phyloP scores from a whole-genome alignment of 2,888 invertebrate genomes.

The Xestia xanthographa region DNA sequence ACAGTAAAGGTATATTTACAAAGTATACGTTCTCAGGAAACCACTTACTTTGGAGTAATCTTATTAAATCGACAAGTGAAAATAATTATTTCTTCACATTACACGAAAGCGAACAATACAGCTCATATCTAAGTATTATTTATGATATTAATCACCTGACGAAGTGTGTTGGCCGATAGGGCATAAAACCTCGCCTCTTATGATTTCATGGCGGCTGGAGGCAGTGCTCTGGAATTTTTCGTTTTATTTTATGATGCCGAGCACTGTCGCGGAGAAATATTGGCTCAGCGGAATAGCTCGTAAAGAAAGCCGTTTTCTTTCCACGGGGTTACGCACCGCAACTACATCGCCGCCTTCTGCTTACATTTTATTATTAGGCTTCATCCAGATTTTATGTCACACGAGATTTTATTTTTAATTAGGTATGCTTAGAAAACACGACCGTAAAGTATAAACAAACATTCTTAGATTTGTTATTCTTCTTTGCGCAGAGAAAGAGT shows the following conservation, averaged over 20 bases:
- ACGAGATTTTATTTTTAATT: conserved; percentile 69
- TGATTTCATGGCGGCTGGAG: conserved; percentile 88
- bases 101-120: conserved; percentile 36
- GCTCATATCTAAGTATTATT: conserved; percentile 60
- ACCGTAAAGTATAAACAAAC: conserved; percentile 35
- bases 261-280: conserved; percentile 90
- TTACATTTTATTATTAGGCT: conserved; percentile 83
- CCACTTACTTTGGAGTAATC: background rate
- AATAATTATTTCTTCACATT: background rate
- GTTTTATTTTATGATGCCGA: conserved; percentile 90
- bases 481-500: background rate
- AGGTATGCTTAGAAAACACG: conserved; percentile 39
- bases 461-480: conserved; percentile 16
- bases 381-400: conserved; percentile 74
- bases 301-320: conserved; percentile 89
- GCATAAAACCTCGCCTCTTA: conserved; percentile 89
- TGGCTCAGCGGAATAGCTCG: conserved; percentile 90
- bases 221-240: conserved; percentile 89
- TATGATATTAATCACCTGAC: conserved; percentile 85
- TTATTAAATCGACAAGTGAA: background rate
- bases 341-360: conserved; percentile 80
- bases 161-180: conserved; percentile 81
- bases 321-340: conserved; percentile 88
- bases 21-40: background rate
- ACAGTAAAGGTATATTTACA: background rate